phyloP scores from a whole-genome alignment of 2,113 vertebrate species.

The Micromys minutus region DNA sequence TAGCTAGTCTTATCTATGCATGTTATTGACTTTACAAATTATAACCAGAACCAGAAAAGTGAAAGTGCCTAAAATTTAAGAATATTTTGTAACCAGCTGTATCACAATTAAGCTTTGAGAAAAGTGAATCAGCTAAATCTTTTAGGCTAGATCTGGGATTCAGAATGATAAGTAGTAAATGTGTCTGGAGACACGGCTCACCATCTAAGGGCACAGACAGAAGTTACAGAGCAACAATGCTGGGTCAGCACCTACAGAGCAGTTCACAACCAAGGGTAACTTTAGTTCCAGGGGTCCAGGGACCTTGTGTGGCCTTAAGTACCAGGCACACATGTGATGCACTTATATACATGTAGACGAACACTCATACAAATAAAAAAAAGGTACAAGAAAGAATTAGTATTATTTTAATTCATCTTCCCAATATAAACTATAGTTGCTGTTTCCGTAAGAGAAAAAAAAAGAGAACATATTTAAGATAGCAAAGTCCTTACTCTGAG shows the following conservation, averaged over 20 bases:
- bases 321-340: not conserved
- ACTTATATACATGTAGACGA: not conserved
- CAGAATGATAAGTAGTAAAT: not conserved
- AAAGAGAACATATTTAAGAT: not conserved
- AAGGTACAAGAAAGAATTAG: not conserved
- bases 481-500: not conserved
- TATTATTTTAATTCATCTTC: not conserved
- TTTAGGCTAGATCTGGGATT: not conserved
- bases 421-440: not conserved
- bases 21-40: not conserved
- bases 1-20: not conserved
- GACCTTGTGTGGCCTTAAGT: not conserved
- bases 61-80: not conserved
- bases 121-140: conserved; percentile 10
- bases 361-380: not conserved
- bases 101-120: not conserved
- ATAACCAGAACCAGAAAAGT: not conserved
- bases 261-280: not conserved
- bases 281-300: not conserved
- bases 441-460: conserved; percentile 19
- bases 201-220: not conserved
- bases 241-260: too few relatives aligned
- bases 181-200: not conserved
- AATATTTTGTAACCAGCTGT: not conserved
- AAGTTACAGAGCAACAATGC: too few relatives aligned